These are phyloP conservation scores for Melinaea marsaeus DNA, from an alignment of 2,888 invertebrate genomes.

Conservation along the genomic window DNA sequence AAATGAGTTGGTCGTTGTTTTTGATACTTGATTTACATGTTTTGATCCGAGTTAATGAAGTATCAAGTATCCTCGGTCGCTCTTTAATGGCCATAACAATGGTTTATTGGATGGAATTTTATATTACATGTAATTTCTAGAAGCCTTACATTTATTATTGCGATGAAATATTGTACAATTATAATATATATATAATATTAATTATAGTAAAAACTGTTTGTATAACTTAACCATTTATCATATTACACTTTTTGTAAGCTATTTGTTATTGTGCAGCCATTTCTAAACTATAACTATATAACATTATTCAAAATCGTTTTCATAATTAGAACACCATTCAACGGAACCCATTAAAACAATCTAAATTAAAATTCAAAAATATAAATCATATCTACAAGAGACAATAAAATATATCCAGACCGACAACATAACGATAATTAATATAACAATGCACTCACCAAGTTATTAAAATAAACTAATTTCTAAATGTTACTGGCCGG, in stretches of 20 bases:
- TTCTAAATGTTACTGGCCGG: constrained; percentile 63
- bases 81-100: constrained; percentile 26
- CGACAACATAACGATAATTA: constrained; percentile 63
- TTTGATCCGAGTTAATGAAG: constrained; percentile 65
- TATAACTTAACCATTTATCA: constrained; percentile 50
- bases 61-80: constrained; percentile 34
- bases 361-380: constrained; percentile 76
- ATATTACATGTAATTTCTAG: too few species aligned
- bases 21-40: constrained; percentile 68
- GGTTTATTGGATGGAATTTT: constrained; percentile 11
- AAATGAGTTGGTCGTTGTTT: constrained; percentile 63
- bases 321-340: constrained; percentile 77
- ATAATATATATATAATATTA: too few species aligned
- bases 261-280: constrained; percentile 56
- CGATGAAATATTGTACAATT: too few species aligned
- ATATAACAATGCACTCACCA: constrained; percentile 71
- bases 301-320: constrained; percentile 76
- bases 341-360: constrained; percentile 73
- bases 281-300: constrained; percentile 66
- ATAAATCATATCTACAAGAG: constrained; percentile 69
- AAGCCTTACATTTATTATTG: too few species aligned
- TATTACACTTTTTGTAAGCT: constrained; percentile 57
- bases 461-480: constrained; percentile 78
- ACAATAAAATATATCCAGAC: constrained; percentile 75
- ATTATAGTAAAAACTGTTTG: too few species aligned